These are phyloP conservation scores for Pampus argenteus DNA, from an alignment of 2,797 vertebrate species.

Conservation along the genomic window DNA sequence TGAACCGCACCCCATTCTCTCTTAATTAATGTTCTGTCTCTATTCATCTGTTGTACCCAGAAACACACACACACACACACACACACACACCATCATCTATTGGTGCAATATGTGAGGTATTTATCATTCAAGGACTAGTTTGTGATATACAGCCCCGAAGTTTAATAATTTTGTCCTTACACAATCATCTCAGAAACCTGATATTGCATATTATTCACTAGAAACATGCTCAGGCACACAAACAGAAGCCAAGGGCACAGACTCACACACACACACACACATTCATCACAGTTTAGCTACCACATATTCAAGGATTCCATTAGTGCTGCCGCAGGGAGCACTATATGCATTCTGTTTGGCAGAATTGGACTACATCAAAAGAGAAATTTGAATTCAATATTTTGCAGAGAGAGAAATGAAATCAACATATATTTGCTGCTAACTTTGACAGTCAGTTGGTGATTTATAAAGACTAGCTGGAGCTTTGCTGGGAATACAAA, in stretches of 20 bases:
- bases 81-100: slow-evolving; percentile 8
- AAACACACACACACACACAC: slow-evolving; percentile 20
- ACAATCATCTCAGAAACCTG: slow-evolving; percentile 43
- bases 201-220: slow-evolving; percentile 44
- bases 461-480: slow-evolving; percentile 40
- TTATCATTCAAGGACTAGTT: slow-evolving; percentile 53
- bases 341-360: slow-evolving; percentile 55
- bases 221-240: slow-evolving; percentile 17
- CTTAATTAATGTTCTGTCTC: neutral
- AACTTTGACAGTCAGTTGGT: slow-evolving; percentile 49
- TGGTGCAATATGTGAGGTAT: slow-evolving; percentile 4
- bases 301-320: slow-evolving; percentile 65
- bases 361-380: slow-evolving; percentile 66
- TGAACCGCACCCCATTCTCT: neutral
- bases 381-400: slow-evolving; percentile 66
- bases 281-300: slow-evolving; percentile 56
- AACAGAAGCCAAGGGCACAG: neutral
- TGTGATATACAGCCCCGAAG: slow-evolving; percentile 39
- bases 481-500: slow-evolving; percentile 20
- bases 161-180: slow-evolving; percentile 47
- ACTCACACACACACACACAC: slow-evolving; percentile 21
- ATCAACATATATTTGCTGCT: slow-evolving; percentile 59
- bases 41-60: neutral
- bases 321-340: slow-evolving; percentile 54
- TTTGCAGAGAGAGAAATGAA: slow-evolving; percentile 58